Evolutionary conservation across 2,113 vertebrate species (phyloP), one percentile per base, ranked within the genome.

Genomic region (Tympanuchus pallidicinctus): DNA sequence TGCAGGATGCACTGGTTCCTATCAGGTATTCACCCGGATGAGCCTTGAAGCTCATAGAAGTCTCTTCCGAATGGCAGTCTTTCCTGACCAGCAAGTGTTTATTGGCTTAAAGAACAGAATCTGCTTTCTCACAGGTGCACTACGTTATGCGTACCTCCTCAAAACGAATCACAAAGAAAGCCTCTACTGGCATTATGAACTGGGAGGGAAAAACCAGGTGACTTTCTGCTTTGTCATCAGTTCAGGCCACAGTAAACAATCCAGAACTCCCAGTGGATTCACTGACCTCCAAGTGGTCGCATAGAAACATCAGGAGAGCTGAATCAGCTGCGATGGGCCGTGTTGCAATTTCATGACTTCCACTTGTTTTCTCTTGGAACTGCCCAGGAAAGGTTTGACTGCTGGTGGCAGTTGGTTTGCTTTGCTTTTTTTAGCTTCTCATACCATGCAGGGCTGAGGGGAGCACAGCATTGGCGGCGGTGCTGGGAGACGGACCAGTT

Each of bases 301-400:
- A 0, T 28, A 2, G 32, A 60, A 28, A 19, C 7, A 0, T 32
- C 1, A 4, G 30, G 66, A 69, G 22, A 3, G 0, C 42, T 52
- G n/a, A 22, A 40, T 24, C 0, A 2, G 18, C 48, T 50, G 16
- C n/a, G 69, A 52, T 43, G 56, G 32, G 72, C 10, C 56, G 27
- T 9, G 43, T 54, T 85, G 56, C 27, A 36, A 32, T 82, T 89
- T 32, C 43, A 4, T 7, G 60, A 30, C 34, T 80, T 22, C 6
- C 0, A 0, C 64, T 69, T 79, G 14, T 77, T 83, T 92, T 82
- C 27, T 67, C 18, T 22, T 80, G 32, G 52, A 82, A 61, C 8
- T 11, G 8, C 67, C n/a, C 75, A 48, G 43, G 59, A 36, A 3
- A 22, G 42, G 25, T 73, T 54, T 82, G 63, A 32, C 25, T 75